A percentile compares a stretch with the other conserved stretches of the same genome.
phyloP scores from a whole-genome alignment of 1,140 invertebrate species.

The Lysiphlebus fabarum region DNA sequence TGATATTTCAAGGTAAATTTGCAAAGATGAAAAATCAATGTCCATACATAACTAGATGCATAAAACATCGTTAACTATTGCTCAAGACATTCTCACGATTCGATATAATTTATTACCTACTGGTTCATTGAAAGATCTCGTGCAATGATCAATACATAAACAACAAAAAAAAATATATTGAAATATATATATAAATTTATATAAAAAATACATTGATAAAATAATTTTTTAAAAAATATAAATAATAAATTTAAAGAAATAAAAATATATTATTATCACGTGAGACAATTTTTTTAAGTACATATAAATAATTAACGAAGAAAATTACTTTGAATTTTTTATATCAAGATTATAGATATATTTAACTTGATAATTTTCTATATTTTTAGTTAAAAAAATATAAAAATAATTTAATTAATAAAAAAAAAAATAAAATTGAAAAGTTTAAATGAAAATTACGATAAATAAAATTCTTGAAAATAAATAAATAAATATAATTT shows the following conservation, averaged over 20 bases:
- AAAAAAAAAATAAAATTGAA: no score
- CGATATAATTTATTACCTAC: constrained; percentile 20
- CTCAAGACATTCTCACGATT: constrained; percentile 20
- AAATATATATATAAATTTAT: no score
- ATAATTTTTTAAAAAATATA: neutral
- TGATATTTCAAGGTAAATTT: no score
- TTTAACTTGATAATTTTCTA: neutral
- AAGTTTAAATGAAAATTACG: no score
- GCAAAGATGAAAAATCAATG: no score
- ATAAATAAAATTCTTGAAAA: no score
- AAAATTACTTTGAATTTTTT: neutral
- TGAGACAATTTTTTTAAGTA: constrained; percentile 10
- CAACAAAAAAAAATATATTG: neutral
- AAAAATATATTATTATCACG: constrained; percentile 20
- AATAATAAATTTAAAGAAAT: neutral
- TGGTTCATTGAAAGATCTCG: constrained; percentile 25
- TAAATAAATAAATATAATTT: no score
- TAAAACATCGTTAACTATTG: constrained; percentile 8
- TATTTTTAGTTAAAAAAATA: neutral
- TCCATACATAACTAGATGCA: no score
- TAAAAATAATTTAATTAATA: no score
- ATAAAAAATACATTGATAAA: neutral
- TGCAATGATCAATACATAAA: constrained; percentile 19
- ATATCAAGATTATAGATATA: constrained; percentile 19
- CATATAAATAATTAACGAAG: constrained; percentile 18